These are phyloP conservation scores for Stenotaenia linearis DNA, from an alignment of 2,888 invertebrate genomes.

Conservation along the genomic window DNA sequence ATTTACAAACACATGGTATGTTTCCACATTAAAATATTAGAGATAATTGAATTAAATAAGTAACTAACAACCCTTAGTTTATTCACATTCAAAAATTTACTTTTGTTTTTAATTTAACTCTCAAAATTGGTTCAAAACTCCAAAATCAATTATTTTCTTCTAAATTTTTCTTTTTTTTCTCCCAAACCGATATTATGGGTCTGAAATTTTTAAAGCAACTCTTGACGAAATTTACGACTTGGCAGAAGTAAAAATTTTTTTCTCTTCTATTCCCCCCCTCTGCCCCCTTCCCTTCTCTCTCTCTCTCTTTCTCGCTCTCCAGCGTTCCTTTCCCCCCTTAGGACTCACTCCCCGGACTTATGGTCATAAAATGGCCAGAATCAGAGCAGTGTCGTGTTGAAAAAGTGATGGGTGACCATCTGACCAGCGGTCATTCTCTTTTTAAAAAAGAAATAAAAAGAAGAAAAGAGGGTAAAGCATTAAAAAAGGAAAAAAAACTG, in stretches of 20 bases:
- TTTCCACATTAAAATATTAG: too few species aligned
- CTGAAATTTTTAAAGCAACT: slow-evolving; percentile 15
- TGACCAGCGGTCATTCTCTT: slow-evolving; percentile 1
- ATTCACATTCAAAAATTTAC: too few species aligned
- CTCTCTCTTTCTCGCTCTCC: background rate
- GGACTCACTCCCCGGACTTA: slow-evolving; percentile 11
- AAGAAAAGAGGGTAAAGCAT: background rate
- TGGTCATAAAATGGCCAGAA: slow-evolving; percentile 15
- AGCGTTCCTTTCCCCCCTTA: background rate
- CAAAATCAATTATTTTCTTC: background rate
- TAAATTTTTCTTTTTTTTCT: background rate
- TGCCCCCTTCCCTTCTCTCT: background rate
- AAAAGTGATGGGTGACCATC: slow-evolving; percentile 8
- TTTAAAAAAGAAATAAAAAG: background rate
- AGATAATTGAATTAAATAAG: too few species aligned
- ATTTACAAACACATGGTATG: too few species aligned
- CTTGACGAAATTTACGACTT: slow-evolving; percentile 11
- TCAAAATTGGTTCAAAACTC: too few species aligned
- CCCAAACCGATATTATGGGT: background rate
- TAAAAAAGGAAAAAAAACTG: background rate
- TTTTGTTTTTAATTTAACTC: too few species aligned
- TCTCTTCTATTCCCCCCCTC: background rate
- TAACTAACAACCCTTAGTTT: too few species aligned
- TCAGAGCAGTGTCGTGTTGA: slow-evolving; percentile 10
- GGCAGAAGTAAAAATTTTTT: background rate